A percentile compares a stretch with the other conserved stretches of the same genome.
Evolutionary conservation across 2,888 invertebrate species (phyloP).

Genomic region (Pseudolycoriella hygida): DNA sequence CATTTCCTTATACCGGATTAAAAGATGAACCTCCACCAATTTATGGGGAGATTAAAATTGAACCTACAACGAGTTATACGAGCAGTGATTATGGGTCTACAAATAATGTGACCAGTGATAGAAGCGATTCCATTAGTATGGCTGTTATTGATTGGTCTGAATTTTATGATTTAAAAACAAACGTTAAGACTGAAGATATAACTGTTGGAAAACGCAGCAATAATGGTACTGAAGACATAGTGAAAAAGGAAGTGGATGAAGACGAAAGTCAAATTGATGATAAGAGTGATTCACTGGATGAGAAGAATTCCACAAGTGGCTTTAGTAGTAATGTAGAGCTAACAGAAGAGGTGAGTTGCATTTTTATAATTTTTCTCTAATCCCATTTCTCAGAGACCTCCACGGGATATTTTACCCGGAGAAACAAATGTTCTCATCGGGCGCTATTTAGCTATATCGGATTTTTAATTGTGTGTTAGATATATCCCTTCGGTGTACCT

Average conservation of each 20-base stretch:
- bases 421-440: too few species aligned
- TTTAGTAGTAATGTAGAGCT: constrained; percentile 6
- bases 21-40: constrained; percentile 28
- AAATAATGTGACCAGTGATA: background rate
- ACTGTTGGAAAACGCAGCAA: background rate
- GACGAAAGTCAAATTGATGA: constrained; percentile 2
- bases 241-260: constrained; percentile 1
- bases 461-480: too few species aligned
- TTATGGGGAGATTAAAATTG: background rate
- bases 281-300: background rate
- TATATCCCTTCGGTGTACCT: too few species aligned
- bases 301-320: constrained; percentile 7
- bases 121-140: background rate
- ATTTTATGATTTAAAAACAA: constrained; percentile 6
- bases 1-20: constrained; percentile 20
- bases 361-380: background rate
- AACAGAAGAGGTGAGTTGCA: constrained; percentile 6
- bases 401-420: too few species aligned
- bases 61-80: background rate
- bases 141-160: constrained; percentile 9
- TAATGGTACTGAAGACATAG: background rate
- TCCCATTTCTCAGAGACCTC: background rate
- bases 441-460: too few species aligned
- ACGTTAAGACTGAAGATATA: constrained; percentile 7
- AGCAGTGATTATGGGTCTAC: background rate